phyloP scores from a whole-genome alignment of 37 sponge, comb jelly and placozoan genomes.

The Oscarella lobularis region DNA sequence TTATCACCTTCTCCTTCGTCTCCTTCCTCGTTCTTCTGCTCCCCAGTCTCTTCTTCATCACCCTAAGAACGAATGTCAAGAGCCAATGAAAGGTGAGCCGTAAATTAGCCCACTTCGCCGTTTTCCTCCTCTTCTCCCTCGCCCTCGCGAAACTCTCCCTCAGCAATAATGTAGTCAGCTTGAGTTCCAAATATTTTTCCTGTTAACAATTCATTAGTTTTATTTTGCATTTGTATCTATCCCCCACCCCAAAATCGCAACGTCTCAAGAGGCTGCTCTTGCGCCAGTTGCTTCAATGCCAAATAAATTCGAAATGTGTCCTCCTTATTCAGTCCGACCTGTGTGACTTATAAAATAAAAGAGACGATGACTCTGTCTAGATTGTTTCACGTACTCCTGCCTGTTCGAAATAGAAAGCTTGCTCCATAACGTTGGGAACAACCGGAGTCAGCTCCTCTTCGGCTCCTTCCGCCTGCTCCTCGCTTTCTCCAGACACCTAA shows the following conservation, averaged over 20 bases:
- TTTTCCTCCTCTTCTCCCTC: constrained; percentile 85
- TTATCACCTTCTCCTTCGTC: neutral
- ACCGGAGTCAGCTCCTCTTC: constrained; percentile 86
- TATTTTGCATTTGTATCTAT: neutral
- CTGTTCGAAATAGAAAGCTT: constrained; percentile 61
- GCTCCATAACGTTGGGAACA: constrained; percentile 77
- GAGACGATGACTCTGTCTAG: neutral
- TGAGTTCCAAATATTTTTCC: constrained; percentile 81
- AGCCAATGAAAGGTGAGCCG: neutral
- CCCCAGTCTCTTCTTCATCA: neutral
- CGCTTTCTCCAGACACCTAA: no score
- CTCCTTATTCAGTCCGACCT: constrained; percentile 74
- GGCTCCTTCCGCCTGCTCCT: constrained; percentile 42
- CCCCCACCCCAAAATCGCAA: constrained; percentile 90
- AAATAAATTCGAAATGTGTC: constrained; percentile 71
- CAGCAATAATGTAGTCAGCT: constrained; percentile 83
- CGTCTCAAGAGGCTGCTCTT: constrained; percentile 47
- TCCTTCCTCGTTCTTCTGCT: constrained; percentile 3
- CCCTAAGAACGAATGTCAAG: neutral
- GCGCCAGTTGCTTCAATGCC: constrained; percentile 78
- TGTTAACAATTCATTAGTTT: constrained; percentile 14
- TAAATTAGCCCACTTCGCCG: constrained; percentile 12
- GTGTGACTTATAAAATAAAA: neutral
- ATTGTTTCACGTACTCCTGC: constrained; percentile 57
- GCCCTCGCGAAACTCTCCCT: constrained; percentile 75